Base-by-base conservation (phyloP, 2,888 invertebrate genomes). In the Girardia tigrina region DNA sequence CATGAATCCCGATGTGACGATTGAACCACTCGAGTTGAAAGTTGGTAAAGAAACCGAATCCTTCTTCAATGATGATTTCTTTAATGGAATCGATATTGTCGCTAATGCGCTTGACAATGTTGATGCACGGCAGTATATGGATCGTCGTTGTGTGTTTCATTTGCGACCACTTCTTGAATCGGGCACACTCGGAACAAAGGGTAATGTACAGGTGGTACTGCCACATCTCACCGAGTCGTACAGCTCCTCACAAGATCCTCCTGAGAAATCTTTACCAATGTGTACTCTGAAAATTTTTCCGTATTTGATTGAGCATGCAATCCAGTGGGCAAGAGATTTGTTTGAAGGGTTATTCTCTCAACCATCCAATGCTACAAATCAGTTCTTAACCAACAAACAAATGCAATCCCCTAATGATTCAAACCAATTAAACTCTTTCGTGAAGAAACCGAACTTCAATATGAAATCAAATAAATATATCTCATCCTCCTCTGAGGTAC, bases 401-500 rank as follows among this genome's bases (percentile, higher is more conserved):
- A 93, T 94, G 86, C 89, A 89, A 27, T 92, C 93, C 81, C 89
- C 90, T 0, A 91, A 93, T 0, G 86, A 86, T 77, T 83, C 83
- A 73, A 85, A 70, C 28, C 20, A n/a, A n/a, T n/a, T n/a, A n/a
- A n/a, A n/a, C n/a, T n/a, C n/a, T n/a, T n/a, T n/a, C n/a, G n/a
- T n/a, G n/a, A n/a, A n/a, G n/a, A n/a, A n/a, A n/a, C n/a, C n/a
- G n/a, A n/a, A n/a, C n/a, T n/a, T n/a, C n/a, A n/a, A n/a, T n/a
- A n/a, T n/a, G n/a, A n/a, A n/a, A n/a, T n/a, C n/a, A n/a, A n/a
- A n/a, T n/a, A n/a, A n/a, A n/a, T n/a, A n/a, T n/a, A n/a, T n/a
- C n/a, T n/a, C n/a, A n/a, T n/a, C n/a, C n/a, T n/a, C n/a, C n/a
- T n/a, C n/a, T n/a, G n/a, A n/a, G n/a, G n/a, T n/a, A n/a, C n/a